These are phyloP conservation scores for Morpho helenor DNA, from an alignment of 2,888 invertebrate species.

Conservation along the genomic window DNA sequence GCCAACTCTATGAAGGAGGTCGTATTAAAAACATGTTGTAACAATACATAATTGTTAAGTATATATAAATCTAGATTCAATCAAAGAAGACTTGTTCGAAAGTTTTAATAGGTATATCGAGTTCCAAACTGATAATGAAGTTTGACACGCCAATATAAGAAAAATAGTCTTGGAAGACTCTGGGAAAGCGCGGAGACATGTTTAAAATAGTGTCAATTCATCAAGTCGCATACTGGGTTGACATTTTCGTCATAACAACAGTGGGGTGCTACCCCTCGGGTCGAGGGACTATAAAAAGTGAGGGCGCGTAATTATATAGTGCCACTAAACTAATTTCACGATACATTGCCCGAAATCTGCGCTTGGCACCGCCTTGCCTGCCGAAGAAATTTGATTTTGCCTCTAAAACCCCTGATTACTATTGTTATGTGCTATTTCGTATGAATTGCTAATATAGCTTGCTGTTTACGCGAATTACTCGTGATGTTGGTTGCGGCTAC, in stretches of 20 bases:
- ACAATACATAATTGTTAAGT: no score
- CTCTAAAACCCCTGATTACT: conserved; percentile 70
- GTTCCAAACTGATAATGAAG: conserved; percentile 3
- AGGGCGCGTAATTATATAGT: conserved; percentile 78
- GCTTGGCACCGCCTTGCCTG: conserved; percentile 72
- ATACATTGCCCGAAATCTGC: conserved; percentile 79
- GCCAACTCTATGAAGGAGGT: no score
- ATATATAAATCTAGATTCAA: no score
- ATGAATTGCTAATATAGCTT: conserved; percentile 67
- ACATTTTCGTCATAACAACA: conserved; percentile 75
- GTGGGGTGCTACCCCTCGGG: conserved; percentile 44
- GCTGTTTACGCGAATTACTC: conserved; percentile 48
- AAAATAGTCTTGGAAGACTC: conserved; percentile 20
- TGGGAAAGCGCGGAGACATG: conserved; percentile 38
- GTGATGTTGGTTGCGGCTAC: conserved; percentile 25
- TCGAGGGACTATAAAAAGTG: conserved; percentile 67
- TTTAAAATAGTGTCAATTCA: conserved; percentile 76
- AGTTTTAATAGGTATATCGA: not conserved
- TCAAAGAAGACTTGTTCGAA: no score
- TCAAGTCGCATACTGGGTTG: conserved; percentile 74
- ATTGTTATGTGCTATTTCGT: conserved; percentile 71
- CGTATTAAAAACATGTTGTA: no score
- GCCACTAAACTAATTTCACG: conserved; percentile 79
- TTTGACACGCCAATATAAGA: conserved; percentile 8
- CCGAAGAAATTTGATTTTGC: conserved; percentile 68